phyloP scores from a whole-genome alignment of 2,113 vertebrate genomes.

The Hippocampus mohnikei region DNA sequence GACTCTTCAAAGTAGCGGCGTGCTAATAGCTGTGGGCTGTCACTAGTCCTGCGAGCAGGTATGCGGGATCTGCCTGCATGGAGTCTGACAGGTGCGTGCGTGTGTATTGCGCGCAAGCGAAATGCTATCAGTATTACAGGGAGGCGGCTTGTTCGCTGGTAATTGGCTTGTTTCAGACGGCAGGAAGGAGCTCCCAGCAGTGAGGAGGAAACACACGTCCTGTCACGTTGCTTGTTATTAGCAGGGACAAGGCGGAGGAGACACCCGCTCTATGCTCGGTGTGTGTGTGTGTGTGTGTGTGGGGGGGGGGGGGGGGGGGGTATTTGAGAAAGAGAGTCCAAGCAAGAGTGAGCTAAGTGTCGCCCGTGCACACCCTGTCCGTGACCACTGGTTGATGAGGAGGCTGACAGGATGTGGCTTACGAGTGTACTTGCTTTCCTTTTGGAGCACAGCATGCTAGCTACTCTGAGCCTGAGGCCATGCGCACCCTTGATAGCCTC shows the following conservation, averaged over 20 bases:
- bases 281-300: not conserved
- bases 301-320: slow-evolving; percentile 11
- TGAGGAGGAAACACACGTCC: slow-evolving; percentile 68
- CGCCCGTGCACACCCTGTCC: slow-evolving; percentile 55
- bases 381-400: slow-evolving; percentile 38
- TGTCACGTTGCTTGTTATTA: slow-evolving; percentile 74
- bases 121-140: slow-evolving; percentile 70
- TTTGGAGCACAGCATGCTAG: slow-evolving; percentile 28
- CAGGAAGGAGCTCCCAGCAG: slow-evolving; percentile 70
- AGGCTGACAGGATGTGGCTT: slow-evolving; percentile 50
- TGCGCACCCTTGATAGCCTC: slow-evolving; percentile 15
- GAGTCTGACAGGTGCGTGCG: slow-evolving; percentile 64
- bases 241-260: slow-evolving; percentile 66
- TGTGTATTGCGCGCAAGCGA: slow-evolving; percentile 42
- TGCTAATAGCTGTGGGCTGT: slow-evolving; percentile 75
- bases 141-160: slow-evolving; percentile 72
- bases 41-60: slow-evolving; percentile 65
- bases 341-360: slow-evolving; percentile 34
- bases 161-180: slow-evolving; percentile 75
- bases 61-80: slow-evolving; percentile 62
- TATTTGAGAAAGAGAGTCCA: slow-evolving; percentile 33
- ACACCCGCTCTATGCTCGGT: slow-evolving; percentile 37
- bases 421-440: slow-evolving; percentile 25
- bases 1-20: slow-evolving; percentile 68
- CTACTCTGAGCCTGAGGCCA: slow-evolving; percentile 37